These are phyloP conservation scores for Goniozus legneri DNA, from an alignment of 1,140 invertebrate genomes.

Conservation along the genomic window DNA sequence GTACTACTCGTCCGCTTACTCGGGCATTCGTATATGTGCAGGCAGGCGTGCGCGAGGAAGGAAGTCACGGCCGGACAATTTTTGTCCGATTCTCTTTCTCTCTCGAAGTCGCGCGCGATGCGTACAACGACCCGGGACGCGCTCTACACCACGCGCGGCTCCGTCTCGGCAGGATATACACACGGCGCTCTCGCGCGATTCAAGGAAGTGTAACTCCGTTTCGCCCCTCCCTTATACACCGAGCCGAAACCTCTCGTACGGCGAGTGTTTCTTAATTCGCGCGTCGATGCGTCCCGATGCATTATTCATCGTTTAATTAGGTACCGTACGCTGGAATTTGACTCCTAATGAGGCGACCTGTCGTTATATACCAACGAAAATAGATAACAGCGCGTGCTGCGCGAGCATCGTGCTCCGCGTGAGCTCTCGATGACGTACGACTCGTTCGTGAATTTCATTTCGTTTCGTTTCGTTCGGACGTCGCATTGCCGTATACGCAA, in stretches of 20 bases:
- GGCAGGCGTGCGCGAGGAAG: constrained; percentile 46
- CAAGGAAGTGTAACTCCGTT: constrained; percentile 41
- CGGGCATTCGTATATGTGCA: too few species aligned
- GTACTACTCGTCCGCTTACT: constrained; percentile 43
- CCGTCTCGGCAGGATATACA: constrained; percentile 41
- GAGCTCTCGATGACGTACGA: too few species aligned
- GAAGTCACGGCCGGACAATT: constrained; percentile 40
- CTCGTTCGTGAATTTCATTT: too few species aligned
- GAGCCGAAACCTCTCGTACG: too few species aligned
- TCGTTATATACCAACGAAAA: too few species aligned
- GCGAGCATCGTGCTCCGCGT: too few species aligned
- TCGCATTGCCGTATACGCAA: too few species aligned
- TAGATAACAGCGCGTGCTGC: too few species aligned
- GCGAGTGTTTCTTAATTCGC: constrained; percentile 39
- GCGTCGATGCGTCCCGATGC: constrained; percentile 33
- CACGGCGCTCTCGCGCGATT: too few species aligned
- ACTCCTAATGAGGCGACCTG: constrained; percentile 19
- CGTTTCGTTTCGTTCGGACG: too few species aligned
- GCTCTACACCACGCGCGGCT: constrained; percentile 37
- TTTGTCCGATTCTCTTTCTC: constrained; percentile 38
- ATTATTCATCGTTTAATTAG: constrained; percentile 47
- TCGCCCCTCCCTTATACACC: constrained; percentile 32
- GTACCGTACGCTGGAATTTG: constrained; percentile 24
- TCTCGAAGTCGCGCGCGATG: too few species aligned
- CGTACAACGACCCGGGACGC: constrained; percentile 12